phyloP scores from a whole-genome alignment of 2,113 vertebrate genomes.

The Gopherus flavomarginatus region DNA sequence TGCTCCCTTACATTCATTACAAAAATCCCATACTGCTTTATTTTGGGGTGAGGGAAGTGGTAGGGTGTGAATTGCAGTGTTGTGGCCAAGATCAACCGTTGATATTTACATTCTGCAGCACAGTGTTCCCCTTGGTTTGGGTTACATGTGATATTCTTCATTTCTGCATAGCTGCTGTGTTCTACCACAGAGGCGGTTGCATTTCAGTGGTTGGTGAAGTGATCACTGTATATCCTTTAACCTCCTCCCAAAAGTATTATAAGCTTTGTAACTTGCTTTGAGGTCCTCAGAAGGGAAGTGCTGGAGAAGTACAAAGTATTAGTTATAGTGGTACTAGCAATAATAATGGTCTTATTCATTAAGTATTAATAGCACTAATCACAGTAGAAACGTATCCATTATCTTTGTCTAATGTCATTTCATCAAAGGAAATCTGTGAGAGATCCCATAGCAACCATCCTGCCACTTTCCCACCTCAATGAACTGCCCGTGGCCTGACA shows the following conservation, averaged over 20 bases:
- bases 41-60: neutral
- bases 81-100: neutral
- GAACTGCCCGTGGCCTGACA: conserved; percentile 28
- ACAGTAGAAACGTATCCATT: neutral
- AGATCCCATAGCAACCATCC: neutral
- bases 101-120: neutral
- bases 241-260: neutral
- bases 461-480: neutral
- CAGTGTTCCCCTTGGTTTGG: neutral
- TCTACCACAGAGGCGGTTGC: neutral
- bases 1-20: neutral
- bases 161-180: neutral
- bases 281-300: neutral
- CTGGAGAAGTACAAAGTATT: neutral
- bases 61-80: neutral
- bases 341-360: neutral
- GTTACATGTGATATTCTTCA: neutral
- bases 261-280: conserved; percentile 8
- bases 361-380: neutral
- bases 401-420: neutral
- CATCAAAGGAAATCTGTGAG: neutral
- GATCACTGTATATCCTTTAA: neutral
- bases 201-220: neutral
- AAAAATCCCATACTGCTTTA: neutral
- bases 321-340: neutral